Evolutionary conservation across 2,797 vertebrate genomes (phyloP).

Genomic region (Fundulus diaphanus): DNA sequence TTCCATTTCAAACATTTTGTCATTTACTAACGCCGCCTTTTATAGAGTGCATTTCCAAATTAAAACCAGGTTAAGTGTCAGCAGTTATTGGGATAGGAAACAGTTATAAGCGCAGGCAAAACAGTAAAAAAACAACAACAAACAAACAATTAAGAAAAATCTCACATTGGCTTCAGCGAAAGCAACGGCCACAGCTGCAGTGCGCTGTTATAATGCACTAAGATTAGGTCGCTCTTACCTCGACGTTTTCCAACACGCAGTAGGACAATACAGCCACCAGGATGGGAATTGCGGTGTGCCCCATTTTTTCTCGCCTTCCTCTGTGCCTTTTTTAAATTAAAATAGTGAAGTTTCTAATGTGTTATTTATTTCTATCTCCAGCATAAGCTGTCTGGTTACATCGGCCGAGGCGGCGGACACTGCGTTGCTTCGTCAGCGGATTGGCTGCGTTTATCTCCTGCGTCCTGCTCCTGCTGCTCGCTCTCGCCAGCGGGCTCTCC

Average conservation of each 20-base stretch:
- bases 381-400: conserved; percentile 59
- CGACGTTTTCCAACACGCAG: conserved; percentile 75
- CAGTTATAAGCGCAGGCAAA: conserved; percentile 16
- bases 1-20: conserved; percentile 16
- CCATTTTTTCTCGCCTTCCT: conserved; percentile 77
- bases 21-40: conserved; percentile 12
- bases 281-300: conserved; percentile 76
- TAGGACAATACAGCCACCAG: conserved; percentile 80
- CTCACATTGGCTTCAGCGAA: conserved; percentile 9
- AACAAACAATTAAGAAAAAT: too few relatives aligned
- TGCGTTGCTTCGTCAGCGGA: conserved; percentile 29
- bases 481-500: conserved; percentile 62
- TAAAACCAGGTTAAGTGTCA: conserved; percentile 60
- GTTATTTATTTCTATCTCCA: conserved; percentile 56
- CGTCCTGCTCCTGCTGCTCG: conserved; percentile 65
- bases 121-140: not conserved
- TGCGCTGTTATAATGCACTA: conserved; percentile 26
- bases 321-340: conserved; percentile 27
- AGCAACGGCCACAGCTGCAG: conserved; percentile 19
- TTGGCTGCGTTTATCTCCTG: conserved; percentile 71
- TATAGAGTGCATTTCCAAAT: conserved; percentile 65
- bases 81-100: conserved; percentile 38
- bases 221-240: conserved; percentile 75
- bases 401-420: conserved; percentile 63
- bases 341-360: conserved; percentile 42